phyloP scores from a whole-genome alignment of 2,888 invertebrate genomes.

The Lasioglossum vierecki region DNA sequence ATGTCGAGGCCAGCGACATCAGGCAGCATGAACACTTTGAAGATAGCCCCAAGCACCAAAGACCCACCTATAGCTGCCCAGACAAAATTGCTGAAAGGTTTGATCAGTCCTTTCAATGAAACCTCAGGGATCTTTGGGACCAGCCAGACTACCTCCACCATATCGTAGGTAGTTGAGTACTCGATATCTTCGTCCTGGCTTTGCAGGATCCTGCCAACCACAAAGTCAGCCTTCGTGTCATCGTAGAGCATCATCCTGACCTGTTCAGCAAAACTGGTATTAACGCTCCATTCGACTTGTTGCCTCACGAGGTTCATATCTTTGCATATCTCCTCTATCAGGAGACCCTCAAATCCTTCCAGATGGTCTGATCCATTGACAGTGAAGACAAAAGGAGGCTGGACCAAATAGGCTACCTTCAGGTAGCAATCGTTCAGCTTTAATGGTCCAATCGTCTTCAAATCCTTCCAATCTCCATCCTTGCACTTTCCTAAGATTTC shows the following conservation, averaged over 20 bases:
- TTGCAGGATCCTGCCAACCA: slow-evolving; percentile 70
- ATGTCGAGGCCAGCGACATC: slow-evolving; percentile 74
- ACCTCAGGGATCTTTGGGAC: slow-evolving; percentile 69
- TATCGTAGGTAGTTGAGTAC: slow-evolving; percentile 71
- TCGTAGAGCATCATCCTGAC: slow-evolving; percentile 4
- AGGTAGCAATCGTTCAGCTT: slow-evolving; percentile 58
- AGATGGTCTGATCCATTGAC: neutral
- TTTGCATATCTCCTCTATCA: slow-evolving; percentile 45
- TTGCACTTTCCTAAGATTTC: slow-evolving; percentile 65
- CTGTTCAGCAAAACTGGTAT: slow-evolving; percentile 5
- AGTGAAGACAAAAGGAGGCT: slow-evolving; percentile 62
- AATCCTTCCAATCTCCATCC: slow-evolving; percentile 21
- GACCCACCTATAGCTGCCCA: slow-evolving; percentile 73
- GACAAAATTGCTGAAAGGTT: slow-evolving; percentile 71
- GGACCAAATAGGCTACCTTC: slow-evolving; percentile 62
- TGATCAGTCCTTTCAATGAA: slow-evolving; percentile 73
- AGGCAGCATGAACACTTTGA: slow-evolving; percentile 65
- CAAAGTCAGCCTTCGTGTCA: slow-evolving; percentile 58
- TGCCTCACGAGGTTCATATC: neutral
- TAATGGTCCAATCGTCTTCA: slow-evolving; percentile 18
- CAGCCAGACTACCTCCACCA: slow-evolving; percentile 71
- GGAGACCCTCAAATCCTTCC: slow-evolving; percentile 49
- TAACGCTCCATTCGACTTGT: slow-evolving; percentile 40
- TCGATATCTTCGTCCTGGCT: slow-evolving; percentile 43
- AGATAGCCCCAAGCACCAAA: slow-evolving; percentile 66